phyloP scores from a whole-genome alignment of 2,113 vertebrate species.

The Telmatochromis sp. region DNA sequence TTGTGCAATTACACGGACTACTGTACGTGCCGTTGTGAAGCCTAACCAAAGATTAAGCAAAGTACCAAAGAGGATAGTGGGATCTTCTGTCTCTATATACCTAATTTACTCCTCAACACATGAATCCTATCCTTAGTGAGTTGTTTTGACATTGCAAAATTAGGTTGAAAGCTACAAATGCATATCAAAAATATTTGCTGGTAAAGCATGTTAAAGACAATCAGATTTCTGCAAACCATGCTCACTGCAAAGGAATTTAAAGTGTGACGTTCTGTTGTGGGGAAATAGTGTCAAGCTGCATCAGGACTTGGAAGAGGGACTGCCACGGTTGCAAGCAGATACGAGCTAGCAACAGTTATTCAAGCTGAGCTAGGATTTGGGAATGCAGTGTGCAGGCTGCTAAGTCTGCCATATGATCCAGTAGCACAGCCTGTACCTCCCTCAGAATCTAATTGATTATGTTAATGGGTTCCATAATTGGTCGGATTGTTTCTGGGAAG shows the following conservation, averaged over 20 bases:
- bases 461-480: neutral
- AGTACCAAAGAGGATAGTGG: neutral
- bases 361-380: neutral
- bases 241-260: neutral
- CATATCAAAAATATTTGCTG: neutral
- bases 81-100: neutral
- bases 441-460: neutral
- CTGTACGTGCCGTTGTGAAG: neutral
- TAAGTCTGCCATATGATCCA: neutral
- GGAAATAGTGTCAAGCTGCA: neutral
- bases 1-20: neutral
- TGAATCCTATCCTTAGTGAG: neutral
- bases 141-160: neutral
- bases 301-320: neutral
- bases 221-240: neutral
- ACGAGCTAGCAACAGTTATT: neutral
- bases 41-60: neutral
- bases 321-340: neutral
- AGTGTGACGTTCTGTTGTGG: neutral
- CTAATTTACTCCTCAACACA: neutral
- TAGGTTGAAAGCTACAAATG: neutral
- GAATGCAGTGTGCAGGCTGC: neutral
- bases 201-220: neutral
- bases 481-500: neutral
- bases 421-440: neutral